phyloP scores from a whole-genome alignment of 2,888 invertebrate genomes.

The Entomobrya multifasciata region DNA sequence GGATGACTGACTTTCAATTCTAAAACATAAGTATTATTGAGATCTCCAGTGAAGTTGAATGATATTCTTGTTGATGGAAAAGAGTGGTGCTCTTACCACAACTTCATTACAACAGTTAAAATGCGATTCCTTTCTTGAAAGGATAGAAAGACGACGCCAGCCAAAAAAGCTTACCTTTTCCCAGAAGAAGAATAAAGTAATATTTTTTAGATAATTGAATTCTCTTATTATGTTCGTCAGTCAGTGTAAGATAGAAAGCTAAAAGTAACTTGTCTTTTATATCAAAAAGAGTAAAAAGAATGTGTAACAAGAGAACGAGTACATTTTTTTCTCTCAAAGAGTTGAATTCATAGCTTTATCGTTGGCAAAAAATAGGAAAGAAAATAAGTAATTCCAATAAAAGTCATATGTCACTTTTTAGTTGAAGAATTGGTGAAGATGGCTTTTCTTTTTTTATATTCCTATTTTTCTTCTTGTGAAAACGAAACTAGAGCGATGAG shows the following conservation, averaged over 20 bases:
- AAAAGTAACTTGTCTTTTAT: slow-evolving; percentile 7
- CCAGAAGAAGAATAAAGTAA: slow-evolving; percentile 27
- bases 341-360: slow-evolving; percentile 36
- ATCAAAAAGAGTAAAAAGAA: background rate
- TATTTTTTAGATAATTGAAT: slow-evolving; percentile 53
- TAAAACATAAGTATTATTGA: slow-evolving; percentile 9
- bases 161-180: slow-evolving; percentile 8
- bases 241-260: background rate
- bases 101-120: slow-evolving; percentile 25
- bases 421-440: slow-evolving; percentile 51
- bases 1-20: background rate
- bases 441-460: slow-evolving; percentile 43
- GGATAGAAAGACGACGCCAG: background rate
- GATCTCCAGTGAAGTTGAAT: slow-evolving; percentile 10
- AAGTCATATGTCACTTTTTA: slow-evolving; percentile 59
- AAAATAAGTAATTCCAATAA: slow-evolving; percentile 60
- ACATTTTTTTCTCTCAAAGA: too few species aligned
- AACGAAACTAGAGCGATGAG: slow-evolving; percentile 33
- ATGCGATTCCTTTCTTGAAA: slow-evolving; percentile 14
- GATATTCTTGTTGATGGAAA: slow-evolving; percentile 27
- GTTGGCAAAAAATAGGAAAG: slow-evolving; percentile 51
- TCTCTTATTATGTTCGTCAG: slow-evolving; percentile 20
- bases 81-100: background rate
- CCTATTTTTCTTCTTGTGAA: slow-evolving; percentile 7
- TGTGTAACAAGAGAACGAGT: background rate